Conservation (phyloP, 1,140 invertebrate species). For the Bombus confusus region DNA sequence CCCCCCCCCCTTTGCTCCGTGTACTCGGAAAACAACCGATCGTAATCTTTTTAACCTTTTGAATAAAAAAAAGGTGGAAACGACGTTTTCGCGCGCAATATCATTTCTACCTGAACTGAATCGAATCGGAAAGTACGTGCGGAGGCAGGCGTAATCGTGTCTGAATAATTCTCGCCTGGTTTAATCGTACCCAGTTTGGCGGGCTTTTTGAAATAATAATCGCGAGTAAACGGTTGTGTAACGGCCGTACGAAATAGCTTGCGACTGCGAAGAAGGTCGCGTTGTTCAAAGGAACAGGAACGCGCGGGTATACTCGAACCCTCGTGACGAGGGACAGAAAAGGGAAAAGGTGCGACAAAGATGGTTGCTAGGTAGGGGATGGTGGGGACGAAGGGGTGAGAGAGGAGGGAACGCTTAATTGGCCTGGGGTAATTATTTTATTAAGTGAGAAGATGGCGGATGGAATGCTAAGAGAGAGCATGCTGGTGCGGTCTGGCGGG, state of each 20-base stretch:
- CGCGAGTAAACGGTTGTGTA: neutral
- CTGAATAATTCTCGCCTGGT: neutral
- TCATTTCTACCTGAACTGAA: neutral
- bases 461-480: constrained; percentile 78
- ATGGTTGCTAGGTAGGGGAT: too few species aligned
- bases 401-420: constrained; percentile 75
- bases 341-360: neutral
- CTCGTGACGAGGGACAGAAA: neutral
- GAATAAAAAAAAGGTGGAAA: neutral
- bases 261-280: neutral
- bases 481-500: constrained; percentile 66
- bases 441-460: constrained; percentile 82
- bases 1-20: neutral
- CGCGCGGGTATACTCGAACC: neutral
- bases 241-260: constrained; percentile 6
- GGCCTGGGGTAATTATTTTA: constrained; percentile 81
- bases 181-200: neutral
- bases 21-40: neutral
- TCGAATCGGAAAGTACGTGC: neutral
- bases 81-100: neutral
- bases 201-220: constrained; percentile 33
- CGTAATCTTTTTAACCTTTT: neutral
- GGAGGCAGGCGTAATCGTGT: neutral
- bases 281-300: neutral
- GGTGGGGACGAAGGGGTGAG: neutral